Percentiles rank a stretch among this genome's conserved stretches.
These are phyloP conservation scores for Phanerotoma sp. DNA, from an alignment of 2,888 invertebrate species.

Conservation along the genomic window DNA sequence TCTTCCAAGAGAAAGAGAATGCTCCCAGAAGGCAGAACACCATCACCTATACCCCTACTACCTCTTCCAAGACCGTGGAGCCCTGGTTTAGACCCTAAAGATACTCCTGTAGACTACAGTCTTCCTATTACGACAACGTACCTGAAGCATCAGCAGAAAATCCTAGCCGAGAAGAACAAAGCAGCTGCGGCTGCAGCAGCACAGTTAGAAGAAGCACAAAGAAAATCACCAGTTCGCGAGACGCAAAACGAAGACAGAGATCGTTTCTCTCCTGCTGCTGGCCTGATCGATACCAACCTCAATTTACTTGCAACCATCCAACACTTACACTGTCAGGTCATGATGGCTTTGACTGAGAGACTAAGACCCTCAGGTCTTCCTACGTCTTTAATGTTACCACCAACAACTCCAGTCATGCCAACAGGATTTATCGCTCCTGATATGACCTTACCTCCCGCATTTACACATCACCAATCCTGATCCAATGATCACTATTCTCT, in stretches of 20 bases:
- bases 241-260: slow-evolving; percentile 36
- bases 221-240: slow-evolving; percentile 44
- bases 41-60: slow-evolving; percentile 48
- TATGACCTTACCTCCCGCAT: slow-evolving; percentile 40
- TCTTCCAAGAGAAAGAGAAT: slow-evolving; percentile 51
- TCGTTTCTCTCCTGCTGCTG: slow-evolving; percentile 51
- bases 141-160: slow-evolving; percentile 78
- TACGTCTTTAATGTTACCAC: slow-evolving; percentile 44
- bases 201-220: slow-evolving; percentile 57
- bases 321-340: slow-evolving; percentile 55
- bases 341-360: slow-evolving; percentile 54
- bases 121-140: slow-evolving; percentile 89
- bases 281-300: slow-evolving; percentile 54
- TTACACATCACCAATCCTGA: slow-evolving; percentile 46
- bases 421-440: slow-evolving; percentile 40
- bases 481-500: slow-evolving; percentile 16
- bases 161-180: slow-evolving; percentile 66
- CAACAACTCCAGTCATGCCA: slow-evolving; percentile 30
- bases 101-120: slow-evolving; percentile 70
- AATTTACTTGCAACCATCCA: slow-evolving; percentile 55
- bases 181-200: slow-evolving; percentile 46
- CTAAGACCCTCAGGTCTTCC: slow-evolving; percentile 49
- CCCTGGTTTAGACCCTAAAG: slow-evolving; percentile 50
- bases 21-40: slow-evolving; percentile 53
- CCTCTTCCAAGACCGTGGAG: slow-evolving; percentile 53